phyloP scores from a whole-genome alignment of 1,140 invertebrate species.

The Ephestia elutella region DNA sequence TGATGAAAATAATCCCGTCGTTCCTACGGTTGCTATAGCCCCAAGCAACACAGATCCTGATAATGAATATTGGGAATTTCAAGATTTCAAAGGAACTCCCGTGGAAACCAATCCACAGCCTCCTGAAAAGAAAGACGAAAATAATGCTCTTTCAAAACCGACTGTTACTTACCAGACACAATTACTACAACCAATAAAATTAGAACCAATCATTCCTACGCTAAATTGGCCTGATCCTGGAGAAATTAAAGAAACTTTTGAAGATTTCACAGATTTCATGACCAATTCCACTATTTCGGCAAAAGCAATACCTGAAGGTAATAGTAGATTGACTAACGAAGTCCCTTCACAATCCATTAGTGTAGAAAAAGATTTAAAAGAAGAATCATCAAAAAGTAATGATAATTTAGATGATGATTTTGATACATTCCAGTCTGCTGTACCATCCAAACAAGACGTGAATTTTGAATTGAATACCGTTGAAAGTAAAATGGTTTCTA shows the following conservation, averaged over 20 bases:
- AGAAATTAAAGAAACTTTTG: constrained; percentile 64
- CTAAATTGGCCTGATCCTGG: constrained; percentile 72
- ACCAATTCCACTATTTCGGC: constrained; percentile 32
- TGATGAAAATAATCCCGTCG: constrained; percentile 15
- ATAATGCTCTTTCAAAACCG: constrained; percentile 17
- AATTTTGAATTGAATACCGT: constrained; percentile 10
- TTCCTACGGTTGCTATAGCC: constrained; percentile 12
- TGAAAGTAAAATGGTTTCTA: neutral
- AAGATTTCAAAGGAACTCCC: constrained; percentile 56
- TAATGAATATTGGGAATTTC: constrained; percentile 62
- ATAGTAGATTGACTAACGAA: neutral
- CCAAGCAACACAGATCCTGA: constrained; percentile 27
- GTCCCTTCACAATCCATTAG: neutral
- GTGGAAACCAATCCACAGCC: neutral
- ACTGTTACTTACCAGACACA: constrained; percentile 39
- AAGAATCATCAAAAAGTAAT: constrained; percentile 8
- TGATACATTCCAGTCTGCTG: constrained; percentile 65
- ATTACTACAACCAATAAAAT: constrained; percentile 63
- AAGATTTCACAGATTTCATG: constrained; percentile 62
- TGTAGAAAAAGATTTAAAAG: neutral
- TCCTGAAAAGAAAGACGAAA: neutral
- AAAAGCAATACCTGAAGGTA: constrained; percentile 12
- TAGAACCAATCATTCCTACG: constrained; percentile 56
- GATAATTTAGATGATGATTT: constrained; percentile 58
- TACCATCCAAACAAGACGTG: constrained; percentile 19